Evolutionary conservation across 1,140 invertebrate genomes (phyloP).

Genomic region (Penaeus chinensis): DNA sequence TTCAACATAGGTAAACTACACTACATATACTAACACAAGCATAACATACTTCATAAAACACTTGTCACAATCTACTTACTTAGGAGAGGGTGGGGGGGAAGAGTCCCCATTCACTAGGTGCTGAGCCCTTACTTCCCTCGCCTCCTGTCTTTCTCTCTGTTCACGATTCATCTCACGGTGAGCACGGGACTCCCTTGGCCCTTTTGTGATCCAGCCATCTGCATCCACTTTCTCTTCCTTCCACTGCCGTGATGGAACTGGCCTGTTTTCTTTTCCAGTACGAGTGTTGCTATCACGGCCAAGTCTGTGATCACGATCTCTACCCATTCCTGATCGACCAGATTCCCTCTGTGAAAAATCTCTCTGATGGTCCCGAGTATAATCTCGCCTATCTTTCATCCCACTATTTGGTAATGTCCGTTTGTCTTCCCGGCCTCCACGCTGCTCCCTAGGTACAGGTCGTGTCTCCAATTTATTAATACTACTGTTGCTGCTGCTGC

Average conservation of each 20-base stretch:
- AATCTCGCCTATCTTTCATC: constrained; percentile 39
- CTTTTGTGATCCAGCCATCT: constrained; percentile 59
- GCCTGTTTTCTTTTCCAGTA: constrained; percentile 47
- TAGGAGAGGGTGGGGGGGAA: too few relatives aligned
- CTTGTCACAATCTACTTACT: too few relatives aligned
- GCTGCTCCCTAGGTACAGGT: constrained; percentile 15
- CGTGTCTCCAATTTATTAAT: constrained; percentile 24
- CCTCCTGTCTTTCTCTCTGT: constrained; percentile 32
- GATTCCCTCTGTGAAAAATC: neutral
- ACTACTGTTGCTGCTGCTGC: constrained; percentile 20
- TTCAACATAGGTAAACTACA: too few relatives aligned
- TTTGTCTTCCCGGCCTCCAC: constrained; percentile 26
- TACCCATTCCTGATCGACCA: constrained; percentile 1
- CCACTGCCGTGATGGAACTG: constrained; percentile 19
- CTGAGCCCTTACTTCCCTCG: neutral
- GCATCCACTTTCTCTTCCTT: constrained; percentile 51
- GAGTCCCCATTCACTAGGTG: too few relatives aligned
- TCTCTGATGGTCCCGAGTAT: constrained; percentile 25
- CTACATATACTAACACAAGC: too few relatives aligned
- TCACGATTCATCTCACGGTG: constrained; percentile 47
- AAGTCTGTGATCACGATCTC: constrained; percentile 32
- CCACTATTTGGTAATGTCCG: constrained; percentile 21
- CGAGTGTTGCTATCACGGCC: constrained; percentile 25
- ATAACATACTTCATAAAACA: too few relatives aligned
- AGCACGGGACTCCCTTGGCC: constrained; percentile 35